Evolutionary conservation across 1,140 invertebrate species (phyloP).

Genomic region (Neodiprion virginianus): DNA sequence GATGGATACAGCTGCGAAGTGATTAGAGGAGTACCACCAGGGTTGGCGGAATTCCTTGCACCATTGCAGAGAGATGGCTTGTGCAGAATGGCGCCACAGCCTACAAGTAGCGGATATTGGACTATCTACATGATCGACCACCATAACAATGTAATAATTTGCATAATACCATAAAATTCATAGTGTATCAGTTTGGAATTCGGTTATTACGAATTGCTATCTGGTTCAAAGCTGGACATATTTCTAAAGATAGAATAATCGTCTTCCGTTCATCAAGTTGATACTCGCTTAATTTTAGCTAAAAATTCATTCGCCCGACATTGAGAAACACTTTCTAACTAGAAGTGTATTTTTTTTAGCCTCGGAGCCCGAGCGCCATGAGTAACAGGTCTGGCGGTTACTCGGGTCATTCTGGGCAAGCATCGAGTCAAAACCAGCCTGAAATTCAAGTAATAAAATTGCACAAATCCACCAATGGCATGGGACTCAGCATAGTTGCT

Average conservation of each 20-base stretch:
- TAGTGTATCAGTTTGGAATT: too few relatives aligned
- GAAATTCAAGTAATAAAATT: conserved; percentile 87
- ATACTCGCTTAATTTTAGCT: background rate
- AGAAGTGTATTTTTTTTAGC: conserved; percentile 54
- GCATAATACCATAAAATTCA: background rate
- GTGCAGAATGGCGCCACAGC: conserved; percentile 88
- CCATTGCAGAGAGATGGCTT: conserved; percentile 86
- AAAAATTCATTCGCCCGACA: background rate
- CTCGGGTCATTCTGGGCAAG: conserved; percentile 41
- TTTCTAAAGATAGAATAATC: too few relatives aligned
- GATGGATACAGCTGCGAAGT: conserved; percentile 99
- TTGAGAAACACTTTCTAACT: background rate
- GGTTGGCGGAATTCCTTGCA: conserved; percentile 89
- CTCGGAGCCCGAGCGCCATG: conserved; percentile 69
- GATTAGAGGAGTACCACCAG: conserved; percentile 89
- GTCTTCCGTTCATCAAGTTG: background rate
- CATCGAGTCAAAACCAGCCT: conserved; percentile 64
- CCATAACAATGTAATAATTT: conserved; percentile 61
- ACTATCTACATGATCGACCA: conserved; percentile 88
- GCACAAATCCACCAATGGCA: conserved; percentile 89
- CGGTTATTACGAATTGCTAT: too few relatives aligned
- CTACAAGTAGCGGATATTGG: conserved; percentile 90
- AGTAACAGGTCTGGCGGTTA: conserved; percentile 66
- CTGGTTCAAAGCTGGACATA: too few relatives aligned
- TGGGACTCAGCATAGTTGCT: conserved; percentile 93